Evolutionary conservation across 1,140 invertebrate genomes (phyloP), one percentile per base, ranked within the genome.

Genomic region (Aphaenogaster floridana): DNA sequence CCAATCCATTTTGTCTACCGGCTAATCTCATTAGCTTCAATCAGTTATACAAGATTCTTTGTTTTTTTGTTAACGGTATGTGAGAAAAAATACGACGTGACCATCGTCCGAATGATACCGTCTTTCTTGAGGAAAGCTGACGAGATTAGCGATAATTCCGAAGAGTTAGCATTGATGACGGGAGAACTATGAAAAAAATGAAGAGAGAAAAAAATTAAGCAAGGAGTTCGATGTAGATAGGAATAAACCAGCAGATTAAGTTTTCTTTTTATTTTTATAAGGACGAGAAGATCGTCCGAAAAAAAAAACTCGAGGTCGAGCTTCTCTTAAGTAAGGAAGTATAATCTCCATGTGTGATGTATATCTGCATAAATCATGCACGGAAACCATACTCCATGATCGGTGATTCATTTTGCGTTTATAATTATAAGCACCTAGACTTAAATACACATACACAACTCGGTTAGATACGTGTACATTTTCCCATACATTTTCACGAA

Each of bases 191-290:
- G n/a, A 21, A 64, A 39, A 34, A 79, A 57, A 17, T 36, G 0
- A 17, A 63, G 42, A 17, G 42, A 15, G 4, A 48, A 21, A 79
- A 45, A 61, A 42, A 34, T 63, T n/a, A 50, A 66, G 9, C 15
- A 3, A 34, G 9, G 28, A 64, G n/a, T 9, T 79, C 45, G 34
- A 68, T 80, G 59, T 79, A 79, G 61, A 52, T 50, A 66, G 11
- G n/a, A 66, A 11, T 48, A 45, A 80, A 68, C 8, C 61, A 80
- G 42, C 34, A 9, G 7, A 80, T 39, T 68, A 80, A 80, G 42
- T 66, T 79, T 48, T 34, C 21, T 77, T 61, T 61, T 63, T 80
- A 68, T 52, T 36, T 68, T 63, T 68, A 80, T 80, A 68, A 86
- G 13, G 34, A 79, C 34, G 71, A 61, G 42, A 61, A 39, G 42